Evolutionary conservation across 2,113 vertebrate species (phyloP).

Genomic region (Vulpes ferrilata): DNA sequence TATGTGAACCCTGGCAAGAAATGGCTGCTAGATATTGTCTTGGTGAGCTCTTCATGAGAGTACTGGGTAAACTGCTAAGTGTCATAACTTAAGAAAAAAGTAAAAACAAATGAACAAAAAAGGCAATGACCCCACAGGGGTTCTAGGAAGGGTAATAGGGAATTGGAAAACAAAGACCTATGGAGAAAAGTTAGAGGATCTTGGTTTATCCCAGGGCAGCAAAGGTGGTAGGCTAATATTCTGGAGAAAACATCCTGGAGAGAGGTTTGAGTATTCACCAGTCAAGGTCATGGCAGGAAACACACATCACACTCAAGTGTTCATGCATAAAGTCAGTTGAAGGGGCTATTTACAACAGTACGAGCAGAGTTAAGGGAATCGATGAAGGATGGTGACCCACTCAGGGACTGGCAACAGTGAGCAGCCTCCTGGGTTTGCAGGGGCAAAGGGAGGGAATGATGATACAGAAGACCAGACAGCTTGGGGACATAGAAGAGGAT

Average conservation of each 20-base stretch:
- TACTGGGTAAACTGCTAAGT: not conserved
- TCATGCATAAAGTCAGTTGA: not conserved
- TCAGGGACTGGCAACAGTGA: not conserved
- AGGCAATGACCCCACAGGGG: not conserved
- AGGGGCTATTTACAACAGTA: not conserved
- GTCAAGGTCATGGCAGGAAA: not conserved
- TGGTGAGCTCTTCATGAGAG: not conserved
- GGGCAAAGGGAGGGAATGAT: not conserved
- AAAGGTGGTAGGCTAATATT: not conserved
- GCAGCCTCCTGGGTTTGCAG: not conserved
- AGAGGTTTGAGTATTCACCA: not conserved
- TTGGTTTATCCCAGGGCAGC: conserved; percentile 27
- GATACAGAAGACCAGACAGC: not conserved
- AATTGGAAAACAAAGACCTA: conserved; percentile 34
- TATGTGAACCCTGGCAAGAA: conserved; percentile 14
- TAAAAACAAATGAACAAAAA: not conserved
- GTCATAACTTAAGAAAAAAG: not conserved
- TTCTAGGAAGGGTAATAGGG: not conserved
- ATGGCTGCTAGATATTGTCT: not conserved
- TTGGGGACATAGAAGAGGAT: not conserved
- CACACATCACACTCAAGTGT: not conserved
- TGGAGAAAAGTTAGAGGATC: conserved; percentile 6
- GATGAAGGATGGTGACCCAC: not conserved
- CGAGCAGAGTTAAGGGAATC: not conserved
- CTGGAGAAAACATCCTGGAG: not conserved